Percentiles rank a stretch among this genome's conserved stretches.
phyloP scores from a whole-genome alignment of 2,888 invertebrate genomes.

The Melitaea athalia region DNA sequence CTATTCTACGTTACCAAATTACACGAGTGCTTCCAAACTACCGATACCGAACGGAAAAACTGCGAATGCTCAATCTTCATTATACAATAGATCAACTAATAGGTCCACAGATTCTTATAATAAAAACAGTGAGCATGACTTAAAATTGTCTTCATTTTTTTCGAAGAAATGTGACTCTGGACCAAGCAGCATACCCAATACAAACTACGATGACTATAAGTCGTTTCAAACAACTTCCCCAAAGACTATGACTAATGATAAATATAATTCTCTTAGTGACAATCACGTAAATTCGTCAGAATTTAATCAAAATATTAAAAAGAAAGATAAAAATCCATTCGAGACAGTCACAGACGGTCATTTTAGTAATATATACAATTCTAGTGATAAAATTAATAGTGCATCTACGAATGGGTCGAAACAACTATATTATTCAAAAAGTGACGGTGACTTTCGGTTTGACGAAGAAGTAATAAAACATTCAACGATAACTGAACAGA shows the following conservation, averaged over 20 bases:
- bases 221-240: constrained; percentile 25
- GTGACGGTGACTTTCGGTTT: constrained; percentile 64
- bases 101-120: constrained; percentile 57
- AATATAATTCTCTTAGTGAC: constrained; percentile 49
- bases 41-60: constrained; percentile 70
- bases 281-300: constrained; percentile 50
- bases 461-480: constrained; percentile 67
- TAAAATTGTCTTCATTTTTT: constrained; percentile 44
- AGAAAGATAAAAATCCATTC: constrained; percentile 64
- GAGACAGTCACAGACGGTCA: constrained; percentile 62
- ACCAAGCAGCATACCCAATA: constrained; percentile 57
- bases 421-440: constrained; percentile 62
- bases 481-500: constrained; percentile 64
- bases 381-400: constrained; percentile 56
- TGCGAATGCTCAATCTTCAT: constrained; percentile 50
- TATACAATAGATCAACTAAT: constrained; percentile 62
- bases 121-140: constrained; percentile 47
- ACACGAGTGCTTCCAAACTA: constrained; percentile 71
- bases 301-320: constrained; percentile 53
- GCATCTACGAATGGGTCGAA: constrained; percentile 52
- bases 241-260: constrained; percentile 48
- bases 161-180: constrained; percentile 55
- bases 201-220: constrained; percentile 50
- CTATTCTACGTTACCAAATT: constrained; percentile 75
- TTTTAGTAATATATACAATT: constrained; percentile 55